Base-by-base conservation (phyloP, 1,140 invertebrate species). In the Akabosia matsudoensis region DNA sequence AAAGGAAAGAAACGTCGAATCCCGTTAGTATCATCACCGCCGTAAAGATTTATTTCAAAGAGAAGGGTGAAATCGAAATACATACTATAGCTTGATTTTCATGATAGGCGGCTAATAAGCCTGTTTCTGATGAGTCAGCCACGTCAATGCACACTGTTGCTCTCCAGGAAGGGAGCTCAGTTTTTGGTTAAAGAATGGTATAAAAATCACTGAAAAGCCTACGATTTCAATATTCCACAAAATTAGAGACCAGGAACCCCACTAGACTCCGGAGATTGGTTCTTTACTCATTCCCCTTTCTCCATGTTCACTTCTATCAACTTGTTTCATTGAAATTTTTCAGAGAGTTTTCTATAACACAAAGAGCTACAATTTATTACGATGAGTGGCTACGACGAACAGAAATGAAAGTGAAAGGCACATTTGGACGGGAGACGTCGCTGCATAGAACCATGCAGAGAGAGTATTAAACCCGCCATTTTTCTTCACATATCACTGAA, bases 401-500 rank as follows among this genome's bases (percentile, higher is more conserved):
- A n/a, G 33, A 72, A 72, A 34, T 37, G 37, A 51, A 7, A 14
- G 7, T 70, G 28, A 34, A 70, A 70, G 67, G 33, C 67, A 3
- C 18, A 70, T 70, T 70, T 4, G 16, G 70, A 45, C 33, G 33
- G 24, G 45, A 72, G 13, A 34, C 33, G 3, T 45, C 1, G 61
- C 2, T 74, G 73, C 37, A 75, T 56, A 52, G 51, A 37, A 78
- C 78, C 76, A 76, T 51, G 64, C 75, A 74, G 78, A 24, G 78
- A 79, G 73, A 72, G 73, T 74, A 79, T 76, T 76, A 74, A 75
- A 73, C 56, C 76, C 74, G 76, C 74, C 70, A 79, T 77, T 77
- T 79, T 80, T 78, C 76, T 78, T 76, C 76, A 80, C 73, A 76
- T 77, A 74, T 78, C 73, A 75, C 33, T 78, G 61, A 30, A 76